Conservation (phyloP, 2,797 vertebrate species). For the Sebastes flavidus region DNA sequence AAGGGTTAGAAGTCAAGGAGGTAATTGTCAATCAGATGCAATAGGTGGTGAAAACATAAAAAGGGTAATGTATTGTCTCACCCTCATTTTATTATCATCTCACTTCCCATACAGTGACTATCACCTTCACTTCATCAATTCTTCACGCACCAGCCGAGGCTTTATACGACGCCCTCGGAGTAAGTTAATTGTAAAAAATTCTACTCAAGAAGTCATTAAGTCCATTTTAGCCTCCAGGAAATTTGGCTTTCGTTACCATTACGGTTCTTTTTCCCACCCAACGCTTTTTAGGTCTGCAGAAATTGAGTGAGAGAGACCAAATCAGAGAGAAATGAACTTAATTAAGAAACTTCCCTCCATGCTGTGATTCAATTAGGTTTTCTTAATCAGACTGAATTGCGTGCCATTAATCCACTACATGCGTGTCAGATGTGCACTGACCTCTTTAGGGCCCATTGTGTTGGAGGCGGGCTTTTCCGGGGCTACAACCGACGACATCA, state of each 20-base stretch:
- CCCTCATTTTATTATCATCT: not conserved
- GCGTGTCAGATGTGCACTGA: constrained; percentile 29
- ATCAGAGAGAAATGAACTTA: not conserved
- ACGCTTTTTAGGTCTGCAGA: not conserved
- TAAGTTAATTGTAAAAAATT: not conserved
- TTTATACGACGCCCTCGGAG: not conserved
- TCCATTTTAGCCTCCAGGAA: not conserved
- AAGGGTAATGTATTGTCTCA: not conserved
- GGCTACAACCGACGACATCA: constrained; percentile 83
- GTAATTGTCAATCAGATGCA: not conserved
- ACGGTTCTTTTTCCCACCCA: not conserved
- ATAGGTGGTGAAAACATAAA: not conserved
- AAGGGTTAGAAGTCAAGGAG: not conserved
- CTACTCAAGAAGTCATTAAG: not conserved
- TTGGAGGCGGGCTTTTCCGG: constrained; percentile 73
- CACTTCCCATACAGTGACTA: not conserved
- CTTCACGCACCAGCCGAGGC: not conserved
- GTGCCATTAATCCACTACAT: not conserved
- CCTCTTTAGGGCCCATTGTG: constrained; percentile 85
- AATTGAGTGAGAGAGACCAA: not conserved
- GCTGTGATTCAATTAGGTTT: constrained; percentile 3
- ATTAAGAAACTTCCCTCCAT: constrained; percentile 5
- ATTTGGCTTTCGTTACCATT: rapidly evolving
- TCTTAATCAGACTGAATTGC: not conserved
- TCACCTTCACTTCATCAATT: not conserved